Evolutionary conservation across 2,113 vertebrate species (phyloP), one percentile per base, ranked within the genome.

Genomic region (Strix uralensis): DNA sequence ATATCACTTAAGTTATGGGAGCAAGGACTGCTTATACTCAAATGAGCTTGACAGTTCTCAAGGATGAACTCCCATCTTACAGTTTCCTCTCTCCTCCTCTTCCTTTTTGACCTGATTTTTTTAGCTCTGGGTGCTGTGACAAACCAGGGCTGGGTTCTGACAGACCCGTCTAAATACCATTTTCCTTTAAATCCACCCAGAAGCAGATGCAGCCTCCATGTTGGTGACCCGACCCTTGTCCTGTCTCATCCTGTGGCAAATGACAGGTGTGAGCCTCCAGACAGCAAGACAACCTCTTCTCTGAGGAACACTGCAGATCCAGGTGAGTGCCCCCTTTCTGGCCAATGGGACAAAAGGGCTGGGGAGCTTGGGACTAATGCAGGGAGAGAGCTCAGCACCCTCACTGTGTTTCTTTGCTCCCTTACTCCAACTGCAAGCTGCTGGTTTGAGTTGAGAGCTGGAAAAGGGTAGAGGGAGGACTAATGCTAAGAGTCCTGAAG

Each of bases 341-440:
- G 2, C 8, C 4, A 5, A 12, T 7, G 10, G 17, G 20, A 51
- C 0, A 1, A 73, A 61, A 73, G 12, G 4, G 1, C 29, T 46
- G 15, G 4, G 11, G 15, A 82, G 9, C 4, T 51, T 13, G 49
- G 20, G 20, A 42, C 3, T 38, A 15, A 34, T 29, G 10, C 13
- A 65, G 20, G 5, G 4, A 82, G 42, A 40, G 10, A 82, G 6
- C 16, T 26, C 17, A 72, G 29, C 30, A 44, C 9, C 15, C 36
- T 72, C 20, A 10, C 18, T 46, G 4, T 26, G 2, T 13, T 69
- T 70, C 29, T 44, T 36, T 54, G 42, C 15, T 58, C 34, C 10
- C 12, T 67, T 14, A 15, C 10, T 77, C 49, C 12, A 65, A 3
- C 30, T 0, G 0, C 10, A 49, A 81, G 42, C 13, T 58, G 19